Evolutionary conservation across 2,113 vertebrate genomes (phyloP).

Genomic region (Poicephalus gulielmi): DNA sequence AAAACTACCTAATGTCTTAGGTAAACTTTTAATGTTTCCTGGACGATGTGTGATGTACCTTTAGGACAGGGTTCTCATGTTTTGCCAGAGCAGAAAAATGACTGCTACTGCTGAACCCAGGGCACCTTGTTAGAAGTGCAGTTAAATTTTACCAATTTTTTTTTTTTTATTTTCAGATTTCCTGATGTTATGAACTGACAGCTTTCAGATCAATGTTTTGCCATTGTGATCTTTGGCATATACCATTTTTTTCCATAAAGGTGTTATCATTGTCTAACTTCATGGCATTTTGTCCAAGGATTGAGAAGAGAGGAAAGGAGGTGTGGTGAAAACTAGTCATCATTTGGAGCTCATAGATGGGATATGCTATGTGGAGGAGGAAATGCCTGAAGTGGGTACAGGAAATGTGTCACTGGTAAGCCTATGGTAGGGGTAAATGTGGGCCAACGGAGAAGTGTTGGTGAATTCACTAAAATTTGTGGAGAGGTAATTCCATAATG

Average conservation of each 20-base stretch:
- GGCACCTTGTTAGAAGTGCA: neutral
- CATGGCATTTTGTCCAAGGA: neutral
- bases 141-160: neutral
- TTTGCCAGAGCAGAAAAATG: neutral
- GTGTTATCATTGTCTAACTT: neutral
- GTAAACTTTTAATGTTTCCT: neutral
- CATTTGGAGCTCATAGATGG: neutral
- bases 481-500: neutral
- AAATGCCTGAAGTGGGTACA: neutral
- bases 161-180: neutral
- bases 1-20: neutral
- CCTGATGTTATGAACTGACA: neutral
- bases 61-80: neutral
- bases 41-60: neutral
- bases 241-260: neutral
- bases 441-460: neutral
- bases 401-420: neutral
- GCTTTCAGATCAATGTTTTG: neutral
- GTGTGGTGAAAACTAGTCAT: fast-evolving
- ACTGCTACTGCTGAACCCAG: too few species aligned
- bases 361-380: neutral
- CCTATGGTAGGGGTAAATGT: neutral
- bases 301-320: neutral
- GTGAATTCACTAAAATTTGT: neutral
- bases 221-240: neutral